Evolutionary conservation across 92 coral and sea anemone genomes (phyloP), one percentile per base, ranked within the genome.

Genomic region (Siderastrea radians): DNA sequence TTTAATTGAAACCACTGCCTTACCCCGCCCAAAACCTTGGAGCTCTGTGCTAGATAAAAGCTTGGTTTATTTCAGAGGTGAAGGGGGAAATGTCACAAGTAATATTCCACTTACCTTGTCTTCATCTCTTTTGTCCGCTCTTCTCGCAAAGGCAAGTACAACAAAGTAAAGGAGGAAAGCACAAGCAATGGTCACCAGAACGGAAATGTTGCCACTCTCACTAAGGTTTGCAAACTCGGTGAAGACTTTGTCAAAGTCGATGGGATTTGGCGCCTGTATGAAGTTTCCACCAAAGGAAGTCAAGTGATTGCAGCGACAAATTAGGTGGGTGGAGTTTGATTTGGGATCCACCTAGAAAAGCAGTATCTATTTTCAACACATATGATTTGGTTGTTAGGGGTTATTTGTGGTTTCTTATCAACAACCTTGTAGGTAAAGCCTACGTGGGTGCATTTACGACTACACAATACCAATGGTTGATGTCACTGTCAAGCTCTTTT

Each of bases 231-330:
- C 38, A 69, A 89, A 54, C 72, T 76, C 92, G 8, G 79, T 43
- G 11, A 89, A 57, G 11, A 89, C 88, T 62, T 72, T 87, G 86
- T 87, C 87, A 59, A 87, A 87, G 80, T 87, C 87, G 59, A 87
- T 87, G 2, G 91, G 91, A 61, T 87, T 87, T 2, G 91, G 87
- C 16, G 91, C 86, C 66, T 77, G 84, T 11, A 87, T 65, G 57
- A 87, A 74, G 60, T 73, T 87, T 49, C 91, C 91, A 7, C 91
- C 91, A 71, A 87, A 87, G 38, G 86, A 80, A 13, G 91, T 79
- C 74, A 87, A 61, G 48, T 87, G 91, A 53, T 87, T 81, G 68
- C 91, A 87, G 1, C 74, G 86, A 44, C 85, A 84, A 7, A 58
- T 61, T 5, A 89, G 82, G 49, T 70, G 78, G n/a, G 75, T 81